Evolutionary conservation across 2,113 vertebrate species (phyloP).

Genomic region (Aleadryas rufinucha): DNA sequence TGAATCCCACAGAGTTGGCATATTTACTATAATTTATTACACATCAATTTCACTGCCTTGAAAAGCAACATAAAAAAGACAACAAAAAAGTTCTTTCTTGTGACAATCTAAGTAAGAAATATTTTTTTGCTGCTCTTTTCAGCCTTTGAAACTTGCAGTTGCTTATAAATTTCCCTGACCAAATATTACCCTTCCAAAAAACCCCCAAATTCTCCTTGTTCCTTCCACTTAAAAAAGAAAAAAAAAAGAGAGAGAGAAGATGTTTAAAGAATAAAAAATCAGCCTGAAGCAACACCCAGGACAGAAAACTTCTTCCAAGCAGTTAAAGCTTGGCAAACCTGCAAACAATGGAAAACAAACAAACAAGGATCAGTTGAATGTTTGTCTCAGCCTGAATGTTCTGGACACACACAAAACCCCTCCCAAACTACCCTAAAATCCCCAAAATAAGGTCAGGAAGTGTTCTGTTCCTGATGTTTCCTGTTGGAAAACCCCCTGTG

Average conservation of each 20-base stretch:
- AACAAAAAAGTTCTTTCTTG: background rate
- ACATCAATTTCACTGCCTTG: background rate
- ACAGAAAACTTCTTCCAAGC: background rate
- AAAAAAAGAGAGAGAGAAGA: background rate
- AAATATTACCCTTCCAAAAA: background rate
- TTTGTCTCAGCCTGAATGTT: constrained; percentile 1
- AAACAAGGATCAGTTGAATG: background rate
- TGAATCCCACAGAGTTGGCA: background rate
- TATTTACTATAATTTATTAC: background rate
- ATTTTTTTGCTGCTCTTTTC: background rate
- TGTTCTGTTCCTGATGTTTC: background rate
- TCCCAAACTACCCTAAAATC: background rate
- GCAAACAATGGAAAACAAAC: constrained; percentile 2
- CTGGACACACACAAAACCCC: background rate
- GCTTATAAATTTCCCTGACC: background rate
- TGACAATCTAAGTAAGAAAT: background rate
- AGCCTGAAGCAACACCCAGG: background rate
- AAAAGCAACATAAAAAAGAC: background rate
- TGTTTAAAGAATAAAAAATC: background rate
- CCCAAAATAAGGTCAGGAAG: background rate
- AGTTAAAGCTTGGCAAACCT: constrained; percentile 9
- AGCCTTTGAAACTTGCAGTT: background rate
- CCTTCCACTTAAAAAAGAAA: background rate
- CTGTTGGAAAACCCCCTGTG: background rate
- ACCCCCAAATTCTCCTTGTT: background rate